phyloP scores from a whole-genome alignment of 1,140 invertebrate genomes.

The Zaprionus camerounensis region DNA sequence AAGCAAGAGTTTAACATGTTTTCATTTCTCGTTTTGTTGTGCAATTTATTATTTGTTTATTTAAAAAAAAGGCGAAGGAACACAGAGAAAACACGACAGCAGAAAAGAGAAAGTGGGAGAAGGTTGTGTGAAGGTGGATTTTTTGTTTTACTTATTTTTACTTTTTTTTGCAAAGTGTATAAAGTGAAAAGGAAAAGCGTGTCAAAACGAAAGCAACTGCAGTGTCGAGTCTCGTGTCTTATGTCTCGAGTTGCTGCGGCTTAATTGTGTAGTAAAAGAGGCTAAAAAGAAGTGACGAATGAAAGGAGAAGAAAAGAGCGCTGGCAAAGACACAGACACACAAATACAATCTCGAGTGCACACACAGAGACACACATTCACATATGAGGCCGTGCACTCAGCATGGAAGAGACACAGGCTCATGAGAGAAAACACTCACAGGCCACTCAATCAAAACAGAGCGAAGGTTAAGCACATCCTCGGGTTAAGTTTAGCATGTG shows the following conservation, averaged over 20 bases:
- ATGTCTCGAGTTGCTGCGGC: slow-evolving; percentile 37
- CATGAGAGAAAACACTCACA: slow-evolving; percentile 75
- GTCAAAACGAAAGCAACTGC: slow-evolving; percentile 48
- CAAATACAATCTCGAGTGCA: slow-evolving; percentile 17
- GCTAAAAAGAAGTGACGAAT: slow-evolving; percentile 49
- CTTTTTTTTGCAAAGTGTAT: slow-evolving; percentile 32
- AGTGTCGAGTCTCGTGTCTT: slow-evolving; percentile 18
- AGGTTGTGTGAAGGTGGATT: slow-evolving; percentile 24
- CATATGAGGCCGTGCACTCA: background rate
- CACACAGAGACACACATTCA: slow-evolving; percentile 1
- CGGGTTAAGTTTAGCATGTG: slow-evolving; percentile 81
- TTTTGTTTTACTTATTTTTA: slow-evolving; percentile 28
- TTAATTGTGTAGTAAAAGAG: slow-evolving; percentile 57
- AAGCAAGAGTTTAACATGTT: slow-evolving; percentile 74
- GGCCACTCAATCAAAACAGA: slow-evolving; percentile 80
- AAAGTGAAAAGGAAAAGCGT: slow-evolving; percentile 49
- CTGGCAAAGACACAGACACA: slow-evolving; percentile 16
- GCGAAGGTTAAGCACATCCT: slow-evolving; percentile 79
- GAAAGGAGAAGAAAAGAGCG: slow-evolving; percentile 19
- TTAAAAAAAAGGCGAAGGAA: background rate
- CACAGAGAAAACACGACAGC: slow-evolving; percentile 15
- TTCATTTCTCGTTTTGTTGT: slow-evolving; percentile 17
- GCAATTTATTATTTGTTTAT: slow-evolving; percentile 46
- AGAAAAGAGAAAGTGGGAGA: slow-evolving; percentile 7
- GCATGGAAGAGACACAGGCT: slow-evolving; percentile 27